Conservation (phyloP, 2,113 vertebrate genomes). For the Ceyx melanurus region DNA sequence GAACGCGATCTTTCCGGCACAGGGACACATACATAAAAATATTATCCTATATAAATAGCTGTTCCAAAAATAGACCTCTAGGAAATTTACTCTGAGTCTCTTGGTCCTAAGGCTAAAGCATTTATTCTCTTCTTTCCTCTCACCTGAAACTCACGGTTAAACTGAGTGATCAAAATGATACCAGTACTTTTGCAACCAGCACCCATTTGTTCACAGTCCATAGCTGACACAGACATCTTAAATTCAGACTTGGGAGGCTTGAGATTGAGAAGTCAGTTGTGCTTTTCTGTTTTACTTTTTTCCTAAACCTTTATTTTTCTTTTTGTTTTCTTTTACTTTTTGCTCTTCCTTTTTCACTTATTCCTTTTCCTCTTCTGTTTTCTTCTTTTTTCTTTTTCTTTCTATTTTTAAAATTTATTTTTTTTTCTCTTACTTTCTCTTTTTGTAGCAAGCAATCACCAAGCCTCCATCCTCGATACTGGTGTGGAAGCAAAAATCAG, state of each 20-base stretch:
- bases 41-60: neutral
- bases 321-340: accelerated
- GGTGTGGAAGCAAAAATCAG: neutral
- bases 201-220: neutral
- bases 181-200: neutral
- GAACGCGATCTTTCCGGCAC: neutral
- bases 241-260: neutral
- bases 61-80: neutral
- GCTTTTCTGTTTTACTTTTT: neutral
- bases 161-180: neutral
- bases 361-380: accelerated
- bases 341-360: accelerated
- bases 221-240: neutral
- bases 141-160: neutral
- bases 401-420: too few species aligned
- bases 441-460: neutral
- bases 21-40: neutral
- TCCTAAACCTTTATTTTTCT: accelerated
- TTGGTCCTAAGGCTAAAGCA: neutral
- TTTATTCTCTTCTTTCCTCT: neutral
- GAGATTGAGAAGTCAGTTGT: neutral
- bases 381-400: accelerated
- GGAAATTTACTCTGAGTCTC: neutral
- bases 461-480: neutral
- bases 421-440: too few species aligned